A percentile compares a stretch with the other conserved stretches of the same genome.
Conservation (phyloP, 37 sponge, comb jelly and placozoan species). For the Crambe crambe region DNA sequence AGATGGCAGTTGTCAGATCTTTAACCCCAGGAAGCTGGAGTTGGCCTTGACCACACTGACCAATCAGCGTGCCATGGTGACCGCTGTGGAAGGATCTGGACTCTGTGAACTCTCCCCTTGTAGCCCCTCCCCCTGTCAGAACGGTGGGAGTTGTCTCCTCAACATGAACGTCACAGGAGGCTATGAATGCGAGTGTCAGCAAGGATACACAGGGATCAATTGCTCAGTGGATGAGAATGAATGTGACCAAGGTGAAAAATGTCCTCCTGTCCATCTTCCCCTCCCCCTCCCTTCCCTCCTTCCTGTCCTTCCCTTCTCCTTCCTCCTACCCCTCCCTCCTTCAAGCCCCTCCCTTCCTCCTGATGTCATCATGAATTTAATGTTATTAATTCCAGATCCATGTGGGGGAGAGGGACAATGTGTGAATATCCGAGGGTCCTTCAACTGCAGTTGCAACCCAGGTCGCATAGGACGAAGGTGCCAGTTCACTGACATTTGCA, state of each 20-base stretch:
- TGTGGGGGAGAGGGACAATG: constrained; percentile 56
- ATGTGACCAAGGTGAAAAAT: constrained; percentile 26
- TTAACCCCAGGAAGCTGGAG: neutral
- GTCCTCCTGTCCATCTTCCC: no score
- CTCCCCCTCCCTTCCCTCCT: no score
- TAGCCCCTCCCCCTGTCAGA: constrained; percentile 65
- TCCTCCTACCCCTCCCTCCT: no score
- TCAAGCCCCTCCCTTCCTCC: no score
- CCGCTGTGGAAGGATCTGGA: neutral
- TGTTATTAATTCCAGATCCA: no score
- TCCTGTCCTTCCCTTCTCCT: no score
- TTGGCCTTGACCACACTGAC: neutral
- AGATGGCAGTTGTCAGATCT: constrained; percentile 1
- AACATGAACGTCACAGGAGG: constrained; percentile 2
- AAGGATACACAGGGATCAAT: constrained; percentile 39
- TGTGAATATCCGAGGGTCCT: constrained; percentile 48
- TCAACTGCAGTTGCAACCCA: constrained; percentile 45
- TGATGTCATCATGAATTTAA: no score
- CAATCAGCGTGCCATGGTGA: neutral
- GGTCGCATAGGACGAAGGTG: constrained; percentile 52
- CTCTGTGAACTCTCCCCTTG: constrained; percentile 57
- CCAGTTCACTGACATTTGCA: constrained; percentile 44
- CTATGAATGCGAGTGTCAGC: constrained; percentile 50
- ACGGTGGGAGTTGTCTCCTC: constrained; percentile 46
- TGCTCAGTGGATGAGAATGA: constrained; percentile 54